A percentile compares a stretch with the other conserved stretches of the same genome.
Evolutionary conservation across 2,113 vertebrate species (phyloP).

Genomic region (Petrocephalus zakoni): DNA sequence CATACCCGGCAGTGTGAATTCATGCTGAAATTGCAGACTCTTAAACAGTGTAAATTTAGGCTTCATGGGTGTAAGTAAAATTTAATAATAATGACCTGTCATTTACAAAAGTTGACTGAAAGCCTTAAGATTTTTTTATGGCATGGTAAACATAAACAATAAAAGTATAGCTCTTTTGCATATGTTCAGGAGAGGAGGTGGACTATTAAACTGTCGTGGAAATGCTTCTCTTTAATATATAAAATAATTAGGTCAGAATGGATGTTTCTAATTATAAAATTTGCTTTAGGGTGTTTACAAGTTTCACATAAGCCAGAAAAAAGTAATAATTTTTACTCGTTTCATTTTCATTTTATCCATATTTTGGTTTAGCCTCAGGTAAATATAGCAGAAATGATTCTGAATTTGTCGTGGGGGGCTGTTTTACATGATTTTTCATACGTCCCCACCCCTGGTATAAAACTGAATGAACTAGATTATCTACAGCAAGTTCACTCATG

Average conservation of each 20-base stretch:
- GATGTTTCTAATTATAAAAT: slow-evolving; percentile 3
- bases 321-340: background rate
- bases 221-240: background rate
- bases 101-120: background rate
- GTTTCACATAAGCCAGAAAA: background rate
- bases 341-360: background rate
- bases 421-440: background rate
- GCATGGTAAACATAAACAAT: background rate
- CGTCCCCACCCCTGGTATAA: background rate
- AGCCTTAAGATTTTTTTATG: background rate
- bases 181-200: background rate
- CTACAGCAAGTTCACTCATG: background rate
- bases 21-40: background rate
- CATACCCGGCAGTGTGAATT: background rate
- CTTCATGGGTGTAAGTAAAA: background rate
- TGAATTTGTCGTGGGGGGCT: background rate
- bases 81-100: background rate
- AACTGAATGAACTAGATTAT: background rate
- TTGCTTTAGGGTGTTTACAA: slow-evolving; percentile 13
- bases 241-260: slow-evolving; percentile 7
- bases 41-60: background rate
- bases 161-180: background rate
- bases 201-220: background rate
- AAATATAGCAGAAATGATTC: background rate
- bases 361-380: background rate